Conservation (phyloP, 2,888 invertebrate genomes). For the Cryptocephalus primarius region DNA sequence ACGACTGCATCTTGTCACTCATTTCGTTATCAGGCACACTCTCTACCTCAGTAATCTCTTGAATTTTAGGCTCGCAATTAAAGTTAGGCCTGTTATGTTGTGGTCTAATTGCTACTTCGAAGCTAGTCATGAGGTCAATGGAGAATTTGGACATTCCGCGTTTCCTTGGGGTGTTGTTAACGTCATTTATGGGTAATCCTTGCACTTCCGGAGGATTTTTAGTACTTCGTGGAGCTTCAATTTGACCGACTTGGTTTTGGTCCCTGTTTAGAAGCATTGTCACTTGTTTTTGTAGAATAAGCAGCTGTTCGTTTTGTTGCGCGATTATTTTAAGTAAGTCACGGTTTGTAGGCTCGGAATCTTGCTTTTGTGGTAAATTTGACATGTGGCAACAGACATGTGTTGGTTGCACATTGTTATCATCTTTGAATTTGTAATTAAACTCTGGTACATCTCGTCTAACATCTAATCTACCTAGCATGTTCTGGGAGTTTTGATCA, state of each 20-base stretch:
- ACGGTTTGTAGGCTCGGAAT: conserved; percentile 44
- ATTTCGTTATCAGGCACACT: conserved; percentile 3
- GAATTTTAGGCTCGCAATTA: conserved; percentile 23
- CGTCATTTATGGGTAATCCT: not conserved
- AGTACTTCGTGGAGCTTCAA: not conserved
- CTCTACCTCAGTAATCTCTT: conserved; percentile 26
- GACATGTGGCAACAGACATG: no score
- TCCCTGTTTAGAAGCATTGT: conserved; percentile 41
- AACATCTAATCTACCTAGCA: no score
- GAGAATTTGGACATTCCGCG: conserved; percentile 45
- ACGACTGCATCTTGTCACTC: conserved; percentile 23
- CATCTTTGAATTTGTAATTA: no score
- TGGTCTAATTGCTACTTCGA: conserved; percentile 43
- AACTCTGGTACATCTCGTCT: no score
- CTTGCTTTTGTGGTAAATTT: conserved; percentile 2
- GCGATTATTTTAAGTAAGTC: conserved; percentile 52
- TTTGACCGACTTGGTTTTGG: conserved; percentile 10
- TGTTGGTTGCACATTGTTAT: no score
- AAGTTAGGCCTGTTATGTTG: conserved; percentile 14
- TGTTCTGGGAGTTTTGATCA: no score
- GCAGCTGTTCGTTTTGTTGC: conserved; percentile 53
- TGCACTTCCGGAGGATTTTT: conserved; percentile 7
- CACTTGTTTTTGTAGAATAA: conserved; percentile 52
- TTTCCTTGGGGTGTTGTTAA: conserved; percentile 27
- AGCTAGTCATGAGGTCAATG: conserved; percentile 62